Conservation (phyloP, 1,140 invertebrate genomes). For the Drosophila busckii region DNA sequence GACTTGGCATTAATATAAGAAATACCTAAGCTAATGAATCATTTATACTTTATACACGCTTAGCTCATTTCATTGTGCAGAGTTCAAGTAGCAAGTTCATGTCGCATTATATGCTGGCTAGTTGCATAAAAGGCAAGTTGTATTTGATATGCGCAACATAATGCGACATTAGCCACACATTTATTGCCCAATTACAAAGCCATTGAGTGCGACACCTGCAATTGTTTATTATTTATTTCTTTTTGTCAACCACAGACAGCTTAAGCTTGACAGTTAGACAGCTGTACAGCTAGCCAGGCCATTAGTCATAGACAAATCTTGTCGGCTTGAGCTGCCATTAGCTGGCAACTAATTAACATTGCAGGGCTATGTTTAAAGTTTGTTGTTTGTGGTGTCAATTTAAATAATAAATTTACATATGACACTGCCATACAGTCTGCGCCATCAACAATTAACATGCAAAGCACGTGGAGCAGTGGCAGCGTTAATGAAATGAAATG, state of each 20-base stretch:
- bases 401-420: slow-evolving; percentile 64
- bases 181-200: slow-evolving; percentile 49
- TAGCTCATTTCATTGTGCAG: too few species aligned
- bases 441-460: slow-evolving; percentile 39
- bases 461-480: slow-evolving; percentile 33
- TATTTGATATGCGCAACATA: slow-evolving; percentile 50
- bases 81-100: too few species aligned
- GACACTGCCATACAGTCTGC: slow-evolving; percentile 58
- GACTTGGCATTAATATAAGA: not conserved
- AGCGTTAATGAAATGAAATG: slow-evolving; percentile 45
- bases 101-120: too few species aligned
- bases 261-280: slow-evolving; percentile 35
- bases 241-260: slow-evolving; percentile 25
- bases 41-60: not conserved
- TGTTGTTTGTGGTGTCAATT: slow-evolving; percentile 26
- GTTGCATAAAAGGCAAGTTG: slow-evolving; percentile 6
- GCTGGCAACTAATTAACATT: slow-evolving; percentile 38
- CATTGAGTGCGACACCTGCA: slow-evolving; percentile 52
- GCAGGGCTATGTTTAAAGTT: slow-evolving; percentile 2
- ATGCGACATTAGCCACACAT: slow-evolving; percentile 21
- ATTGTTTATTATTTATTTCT: slow-evolving; percentile 21
- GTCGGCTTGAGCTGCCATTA: not conserved
- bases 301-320: not conserved
- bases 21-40: not conserved
- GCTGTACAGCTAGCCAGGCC: not conserved